These are phyloP conservation scores for Dendrolimus houi DNA, from an alignment of 2,888 invertebrate genomes.

Conservation along the genomic window DNA sequence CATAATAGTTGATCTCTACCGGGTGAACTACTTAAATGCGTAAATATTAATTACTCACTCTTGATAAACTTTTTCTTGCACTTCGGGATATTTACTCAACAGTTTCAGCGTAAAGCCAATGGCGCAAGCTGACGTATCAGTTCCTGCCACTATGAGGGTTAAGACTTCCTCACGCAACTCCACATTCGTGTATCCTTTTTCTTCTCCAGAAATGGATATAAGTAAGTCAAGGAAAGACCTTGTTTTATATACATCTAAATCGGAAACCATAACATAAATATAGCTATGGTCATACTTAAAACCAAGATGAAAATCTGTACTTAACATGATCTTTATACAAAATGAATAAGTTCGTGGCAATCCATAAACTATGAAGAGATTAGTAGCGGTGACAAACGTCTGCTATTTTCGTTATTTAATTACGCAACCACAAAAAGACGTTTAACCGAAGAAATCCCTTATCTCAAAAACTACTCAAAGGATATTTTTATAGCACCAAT, in stretches of 20 bases:
- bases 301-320: not conserved
- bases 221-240: slow-evolving; percentile 75
- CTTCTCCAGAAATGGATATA: slow-evolving; percentile 63
- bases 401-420: too few relatives aligned
- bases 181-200: slow-evolving; percentile 62
- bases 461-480: too few relatives aligned
- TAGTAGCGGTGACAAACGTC: too few relatives aligned
- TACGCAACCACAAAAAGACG: too few relatives aligned
- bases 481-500: too few relatives aligned
- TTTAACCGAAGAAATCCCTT: too few relatives aligned
- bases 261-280: slow-evolving; percentile 21
- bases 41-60: slow-evolving; percentile 42
- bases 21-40: too few relatives aligned
- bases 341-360: too few relatives aligned
- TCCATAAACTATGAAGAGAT: too few relatives aligned
- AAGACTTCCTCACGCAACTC: slow-evolving; percentile 77
- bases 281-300: not conserved
- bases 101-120: slow-evolving; percentile 57
- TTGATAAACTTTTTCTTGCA: slow-evolving; percentile 59
- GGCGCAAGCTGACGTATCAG: slow-evolving; percentile 66
- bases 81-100: slow-evolving; percentile 57
- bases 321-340: too few relatives aligned
- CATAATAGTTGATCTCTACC: too few relatives aligned
- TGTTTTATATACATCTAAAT: slow-evolving; percentile 40
- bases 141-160: slow-evolving; percentile 74